Percentiles rank a stretch among this genome's conserved stretches.
These are phyloP conservation scores for Agriopis marginaria DNA, from an alignment of 2,888 invertebrate genomes.

Conservation along the genomic window DNA sequence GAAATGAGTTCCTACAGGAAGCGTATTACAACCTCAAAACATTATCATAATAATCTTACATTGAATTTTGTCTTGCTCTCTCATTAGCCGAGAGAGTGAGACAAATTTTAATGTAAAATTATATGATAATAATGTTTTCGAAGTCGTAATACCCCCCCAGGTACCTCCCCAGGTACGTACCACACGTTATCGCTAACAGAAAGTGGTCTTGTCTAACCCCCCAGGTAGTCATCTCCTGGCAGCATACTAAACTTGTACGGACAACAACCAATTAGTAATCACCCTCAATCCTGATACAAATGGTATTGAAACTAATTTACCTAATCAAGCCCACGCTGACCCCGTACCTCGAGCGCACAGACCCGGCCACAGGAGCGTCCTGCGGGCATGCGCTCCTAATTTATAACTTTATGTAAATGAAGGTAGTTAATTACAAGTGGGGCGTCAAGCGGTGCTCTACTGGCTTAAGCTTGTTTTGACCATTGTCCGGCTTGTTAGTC, in stretches of 20 bases:
- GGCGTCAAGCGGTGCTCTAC: constrained; percentile 43
- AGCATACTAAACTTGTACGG: neutral
- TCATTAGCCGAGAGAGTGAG: too few species aligned
- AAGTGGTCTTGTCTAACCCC: too few species aligned
- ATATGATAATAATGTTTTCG: too few species aligned
- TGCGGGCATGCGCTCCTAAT: constrained; percentile 34
- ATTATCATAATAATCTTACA: too few species aligned
- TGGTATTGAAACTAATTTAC: constrained; percentile 28
- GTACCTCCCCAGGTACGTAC: too few species aligned
- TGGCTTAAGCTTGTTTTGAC: constrained; percentile 15
- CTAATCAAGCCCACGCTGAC: constrained; percentile 19
- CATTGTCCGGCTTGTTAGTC: neutral
- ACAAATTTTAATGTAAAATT: too few species aligned
- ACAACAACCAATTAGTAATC: constrained; percentile 14
- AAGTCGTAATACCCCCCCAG: too few species aligned
- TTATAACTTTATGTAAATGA: constrained; percentile 55
- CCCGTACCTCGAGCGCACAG: constrained; percentile 11
- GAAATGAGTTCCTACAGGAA: too few species aligned
- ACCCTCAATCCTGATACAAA: constrained; percentile 27
- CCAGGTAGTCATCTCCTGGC: too few species aligned
- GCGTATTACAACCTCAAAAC: too few species aligned
- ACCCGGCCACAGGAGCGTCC: constrained; percentile 28
- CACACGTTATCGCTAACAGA: too few species aligned
- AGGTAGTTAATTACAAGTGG: constrained; percentile 53
- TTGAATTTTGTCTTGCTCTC: too few species aligned